Evolutionary conservation across 2,797 vertebrate genomes (phyloP).

Genomic region (Sciurus vulgaris): DNA sequence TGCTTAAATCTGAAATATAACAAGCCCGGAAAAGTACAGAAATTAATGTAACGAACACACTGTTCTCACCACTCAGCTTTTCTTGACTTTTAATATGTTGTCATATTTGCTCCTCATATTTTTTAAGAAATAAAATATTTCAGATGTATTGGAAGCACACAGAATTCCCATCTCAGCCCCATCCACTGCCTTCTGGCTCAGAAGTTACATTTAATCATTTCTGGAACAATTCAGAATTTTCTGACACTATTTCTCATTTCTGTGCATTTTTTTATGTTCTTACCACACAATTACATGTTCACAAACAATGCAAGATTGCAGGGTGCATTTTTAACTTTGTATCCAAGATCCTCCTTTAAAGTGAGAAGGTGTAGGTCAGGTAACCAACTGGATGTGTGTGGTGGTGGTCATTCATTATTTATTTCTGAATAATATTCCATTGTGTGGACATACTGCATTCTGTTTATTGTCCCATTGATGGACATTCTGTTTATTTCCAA

Average conservation of each 20-base stretch:
- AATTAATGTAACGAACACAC: not conserved
- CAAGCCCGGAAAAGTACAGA: not conserved
- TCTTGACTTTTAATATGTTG: not conserved
- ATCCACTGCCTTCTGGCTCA: not conserved
- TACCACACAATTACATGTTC: not conserved
- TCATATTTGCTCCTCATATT: not conserved
- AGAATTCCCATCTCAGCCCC: not conserved
- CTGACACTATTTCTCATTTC: conserved; percentile 46
- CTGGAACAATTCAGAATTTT: not conserved
- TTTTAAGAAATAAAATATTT: conserved; percentile 39
- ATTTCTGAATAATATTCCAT: conserved; percentile 39
- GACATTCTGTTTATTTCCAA: not conserved
- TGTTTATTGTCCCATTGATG: conserved; percentile 4
- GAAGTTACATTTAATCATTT: not conserved
- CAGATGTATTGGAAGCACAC: not conserved
- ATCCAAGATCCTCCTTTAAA: not conserved
- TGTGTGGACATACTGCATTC: not conserved
- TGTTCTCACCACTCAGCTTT: not conserved
- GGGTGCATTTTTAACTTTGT: not conserved
- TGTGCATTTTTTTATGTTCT: conserved; percentile 17
- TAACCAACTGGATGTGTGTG: not conserved
- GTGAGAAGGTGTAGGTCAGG: not conserved
- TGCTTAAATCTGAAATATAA: not conserved
- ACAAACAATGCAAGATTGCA: not conserved
- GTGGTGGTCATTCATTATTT: not conserved